Percentiles rank a stretch among this genome's conserved stretches.
phyloP scores from a whole-genome alignment of 2,888 invertebrate genomes.

The Conus canariensis region DNA sequence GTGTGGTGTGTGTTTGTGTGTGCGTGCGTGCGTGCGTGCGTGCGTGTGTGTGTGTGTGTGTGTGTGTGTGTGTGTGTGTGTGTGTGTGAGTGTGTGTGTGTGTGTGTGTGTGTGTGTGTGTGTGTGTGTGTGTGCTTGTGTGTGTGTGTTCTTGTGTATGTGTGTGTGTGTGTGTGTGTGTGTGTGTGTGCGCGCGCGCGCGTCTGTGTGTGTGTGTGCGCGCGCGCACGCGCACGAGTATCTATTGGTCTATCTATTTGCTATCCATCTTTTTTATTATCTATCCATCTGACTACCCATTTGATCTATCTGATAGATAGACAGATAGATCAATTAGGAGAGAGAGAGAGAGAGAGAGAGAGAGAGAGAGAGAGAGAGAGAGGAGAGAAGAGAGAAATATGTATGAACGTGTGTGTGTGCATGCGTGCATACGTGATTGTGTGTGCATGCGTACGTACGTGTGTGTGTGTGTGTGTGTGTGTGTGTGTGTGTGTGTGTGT shows the following conservation, averaged over 20 bases:
- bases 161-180: background rate
- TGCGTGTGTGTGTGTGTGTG: background rate
- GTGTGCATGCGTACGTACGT: background rate
- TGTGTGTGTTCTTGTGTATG: background rate
- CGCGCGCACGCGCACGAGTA: too few species aligned
- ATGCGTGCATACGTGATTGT: background rate
- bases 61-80: background rate
- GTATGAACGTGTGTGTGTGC: too few species aligned
- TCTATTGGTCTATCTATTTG: too few species aligned
- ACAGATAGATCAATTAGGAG: too few species aligned
- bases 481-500: slow-evolving; percentile 20
- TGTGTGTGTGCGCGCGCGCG: background rate
- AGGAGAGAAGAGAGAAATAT: too few species aligned
- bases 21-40: slow-evolving; percentile 3
- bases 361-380: too few species aligned
- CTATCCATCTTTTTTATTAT: too few species aligned
- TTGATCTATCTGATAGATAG: too few species aligned
- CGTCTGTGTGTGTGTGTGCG: background rate
- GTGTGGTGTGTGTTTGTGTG: background rate
- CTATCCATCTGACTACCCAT: too few species aligned
- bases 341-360: too few species aligned
- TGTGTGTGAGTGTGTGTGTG: background rate
- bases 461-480: slow-evolving; percentile 9
- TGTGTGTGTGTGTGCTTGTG: background rate
- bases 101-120: background rate